Evolutionary conservation across 2,113 vertebrate species (phyloP).

Genomic region (Sclerurus mexicanus): DNA sequence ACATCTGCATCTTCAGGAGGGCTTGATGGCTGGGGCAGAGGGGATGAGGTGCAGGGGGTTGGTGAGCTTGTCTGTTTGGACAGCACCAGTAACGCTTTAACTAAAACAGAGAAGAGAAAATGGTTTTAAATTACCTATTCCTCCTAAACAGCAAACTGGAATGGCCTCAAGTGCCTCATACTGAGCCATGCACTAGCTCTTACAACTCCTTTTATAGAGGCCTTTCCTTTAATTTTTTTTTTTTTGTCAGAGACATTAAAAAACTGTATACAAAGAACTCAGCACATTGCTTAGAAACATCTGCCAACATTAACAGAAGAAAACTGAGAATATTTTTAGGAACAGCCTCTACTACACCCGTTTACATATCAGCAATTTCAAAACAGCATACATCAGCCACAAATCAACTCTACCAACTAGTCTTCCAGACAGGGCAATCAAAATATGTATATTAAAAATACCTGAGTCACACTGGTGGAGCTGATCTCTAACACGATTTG

Average conservation of each 20-base stretch:
- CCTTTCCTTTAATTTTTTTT: neutral
- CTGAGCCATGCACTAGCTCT: neutral
- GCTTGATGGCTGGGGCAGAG: neutral
- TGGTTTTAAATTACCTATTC: neutral
- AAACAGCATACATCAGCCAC: neutral
- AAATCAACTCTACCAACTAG: neutral
- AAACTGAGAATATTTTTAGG: conserved; percentile 6
- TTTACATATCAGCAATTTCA: neutral
- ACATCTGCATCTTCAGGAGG: neutral
- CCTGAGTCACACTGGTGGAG: neutral
- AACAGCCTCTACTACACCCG: neutral
- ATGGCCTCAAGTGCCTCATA: neutral
- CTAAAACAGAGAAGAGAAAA: neutral
- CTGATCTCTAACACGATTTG: neutral
- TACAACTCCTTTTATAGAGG: neutral
- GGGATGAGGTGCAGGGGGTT: neutral
- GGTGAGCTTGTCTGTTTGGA: neutral
- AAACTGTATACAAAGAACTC: neutral
- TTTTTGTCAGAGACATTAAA: neutral
- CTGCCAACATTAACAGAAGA: conserved; percentile 7
- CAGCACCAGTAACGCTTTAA: neutral
- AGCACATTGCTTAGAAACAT: conserved; percentile 2
- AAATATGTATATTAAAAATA: neutral
- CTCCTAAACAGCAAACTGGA: neutral
- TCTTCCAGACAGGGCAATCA: neutral